These are phyloP conservation scores for Struthidea cinerea DNA, from an alignment of 2,113 vertebrate species.

Conservation along the genomic window DNA sequence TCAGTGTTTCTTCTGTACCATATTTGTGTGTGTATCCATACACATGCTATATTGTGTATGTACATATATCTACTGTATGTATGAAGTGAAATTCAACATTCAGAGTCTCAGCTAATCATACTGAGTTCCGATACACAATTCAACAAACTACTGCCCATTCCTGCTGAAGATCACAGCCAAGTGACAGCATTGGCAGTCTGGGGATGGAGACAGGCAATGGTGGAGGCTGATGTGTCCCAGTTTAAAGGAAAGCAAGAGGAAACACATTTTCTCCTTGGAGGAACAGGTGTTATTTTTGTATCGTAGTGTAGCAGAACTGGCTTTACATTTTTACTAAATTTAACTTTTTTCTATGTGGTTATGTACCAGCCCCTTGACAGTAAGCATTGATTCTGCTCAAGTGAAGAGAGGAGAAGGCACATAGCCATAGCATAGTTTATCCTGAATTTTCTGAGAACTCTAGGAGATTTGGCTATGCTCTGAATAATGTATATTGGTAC, in stretches of 20 bases:
- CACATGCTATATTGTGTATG: background rate
- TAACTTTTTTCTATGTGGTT: background rate
- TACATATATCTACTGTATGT: background rate
- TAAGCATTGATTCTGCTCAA: background rate
- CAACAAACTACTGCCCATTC: rapidly evolving
- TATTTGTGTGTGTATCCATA: background rate
- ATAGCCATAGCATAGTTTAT: background rate
- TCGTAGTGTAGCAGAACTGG: background rate
- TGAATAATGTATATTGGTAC: background rate
- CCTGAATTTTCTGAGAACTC: background rate
- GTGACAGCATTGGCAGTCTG: rapidly evolving
- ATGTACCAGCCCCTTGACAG: background rate
- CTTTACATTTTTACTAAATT: background rate
- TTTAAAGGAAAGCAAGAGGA: background rate
- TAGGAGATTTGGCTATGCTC: background rate
- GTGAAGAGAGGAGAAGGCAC: background rate
- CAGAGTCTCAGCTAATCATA: background rate
- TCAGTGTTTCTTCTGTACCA: background rate
- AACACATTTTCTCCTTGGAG: background rate
- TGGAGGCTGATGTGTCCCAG: background rate
- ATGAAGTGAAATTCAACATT: background rate
- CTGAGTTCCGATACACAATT: background rate
- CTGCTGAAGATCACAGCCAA: background rate
- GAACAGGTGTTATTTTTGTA: background rate
- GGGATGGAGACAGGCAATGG: background rate